A percentile compares a stretch with the other conserved stretches of the same genome.
These are phyloP conservation scores for Labroides dimidiatus DNA, from an alignment of 2,797 vertebrate genomes.

Conservation along the genomic window DNA sequence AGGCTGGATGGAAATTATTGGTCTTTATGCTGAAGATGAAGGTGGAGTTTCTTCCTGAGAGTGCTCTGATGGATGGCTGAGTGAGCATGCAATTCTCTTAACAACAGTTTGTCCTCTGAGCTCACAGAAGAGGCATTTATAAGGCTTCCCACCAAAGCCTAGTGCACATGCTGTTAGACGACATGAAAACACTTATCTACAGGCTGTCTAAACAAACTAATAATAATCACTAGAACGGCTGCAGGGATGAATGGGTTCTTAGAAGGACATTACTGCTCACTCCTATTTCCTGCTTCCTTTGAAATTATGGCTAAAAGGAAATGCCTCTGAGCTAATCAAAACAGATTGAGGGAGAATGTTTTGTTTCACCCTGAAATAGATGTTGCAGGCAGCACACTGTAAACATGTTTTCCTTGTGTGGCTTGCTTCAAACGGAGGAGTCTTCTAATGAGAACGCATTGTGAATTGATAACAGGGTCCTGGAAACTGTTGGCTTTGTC, in stretches of 20 bases:
- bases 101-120: constrained; percentile 30
- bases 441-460: neutral
- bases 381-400: constrained; percentile 1
- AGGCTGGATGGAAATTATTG: too few relatives aligned
- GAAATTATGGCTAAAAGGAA: constrained; percentile 32
- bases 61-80: constrained; percentile 38
- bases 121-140: constrained; percentile 38
- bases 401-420: constrained; percentile 55
- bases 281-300: constrained; percentile 26
- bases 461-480: constrained; percentile 13
- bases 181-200: constrained; percentile 13
- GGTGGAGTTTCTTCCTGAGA: constrained; percentile 33
- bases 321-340: constrained; percentile 29
- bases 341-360: constrained; percentile 35
- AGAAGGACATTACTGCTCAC: constrained; percentile 27
- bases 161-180: constrained; percentile 21
- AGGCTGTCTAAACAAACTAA: neutral
- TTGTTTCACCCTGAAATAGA: constrained; percentile 37
- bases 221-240: neutral
- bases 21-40: constrained; percentile 30
- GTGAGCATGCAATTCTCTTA: constrained; percentile 42
- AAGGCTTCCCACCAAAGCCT: constrained; percentile 13
- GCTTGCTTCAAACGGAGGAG: neutral
- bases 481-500: neutral
- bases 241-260: constrained; percentile 2